A percentile compares a stretch with the other conserved stretches of the same genome.
Evolutionary conservation across 1,140 invertebrate species (phyloP).

Genomic region (Nasonia giraulti): DNA sequence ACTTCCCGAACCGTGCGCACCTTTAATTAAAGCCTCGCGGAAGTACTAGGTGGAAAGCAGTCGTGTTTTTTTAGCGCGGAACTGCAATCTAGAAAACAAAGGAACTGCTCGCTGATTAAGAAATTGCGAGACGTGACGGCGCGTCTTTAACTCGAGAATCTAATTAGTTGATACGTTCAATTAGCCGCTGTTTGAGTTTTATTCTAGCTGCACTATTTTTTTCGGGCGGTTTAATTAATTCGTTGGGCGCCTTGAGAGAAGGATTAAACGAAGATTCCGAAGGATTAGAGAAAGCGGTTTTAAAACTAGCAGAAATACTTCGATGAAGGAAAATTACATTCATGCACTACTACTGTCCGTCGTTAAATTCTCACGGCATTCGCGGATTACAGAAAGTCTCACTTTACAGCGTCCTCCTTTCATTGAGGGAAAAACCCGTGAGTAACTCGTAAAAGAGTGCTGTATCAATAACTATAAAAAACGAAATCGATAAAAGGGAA

Average conservation of each 20-base stretch:
- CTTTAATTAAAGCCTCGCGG: constrained; percentile 12
- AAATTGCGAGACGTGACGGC: background rate
- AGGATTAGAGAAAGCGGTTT: background rate
- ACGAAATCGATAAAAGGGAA: background rate
- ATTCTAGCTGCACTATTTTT: background rate
- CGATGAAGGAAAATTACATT: too few species aligned
- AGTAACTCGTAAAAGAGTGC: background rate
- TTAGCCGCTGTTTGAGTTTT: background rate
- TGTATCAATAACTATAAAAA: background rate
- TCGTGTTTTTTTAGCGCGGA: background rate
- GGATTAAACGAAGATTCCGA: background rate
- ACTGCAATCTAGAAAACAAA: constrained; percentile 8
- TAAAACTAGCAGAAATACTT: background rate
- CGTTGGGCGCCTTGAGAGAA: background rate
- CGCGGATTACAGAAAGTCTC: background rate
- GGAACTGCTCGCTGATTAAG: constrained; percentile 23
- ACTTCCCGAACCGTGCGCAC: background rate
- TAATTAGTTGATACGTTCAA: constrained; percentile 11
- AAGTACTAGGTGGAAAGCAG: background rate
- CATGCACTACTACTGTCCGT: too few species aligned
- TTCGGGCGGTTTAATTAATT: background rate
- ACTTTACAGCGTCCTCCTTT: background rate
- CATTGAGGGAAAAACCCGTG: background rate
- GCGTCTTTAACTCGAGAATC: background rate
- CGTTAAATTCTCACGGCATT: too few species aligned